phyloP scores from a whole-genome alignment of 2,797 vertebrate species.

The Pantherophis alleghaniensis region DNA sequence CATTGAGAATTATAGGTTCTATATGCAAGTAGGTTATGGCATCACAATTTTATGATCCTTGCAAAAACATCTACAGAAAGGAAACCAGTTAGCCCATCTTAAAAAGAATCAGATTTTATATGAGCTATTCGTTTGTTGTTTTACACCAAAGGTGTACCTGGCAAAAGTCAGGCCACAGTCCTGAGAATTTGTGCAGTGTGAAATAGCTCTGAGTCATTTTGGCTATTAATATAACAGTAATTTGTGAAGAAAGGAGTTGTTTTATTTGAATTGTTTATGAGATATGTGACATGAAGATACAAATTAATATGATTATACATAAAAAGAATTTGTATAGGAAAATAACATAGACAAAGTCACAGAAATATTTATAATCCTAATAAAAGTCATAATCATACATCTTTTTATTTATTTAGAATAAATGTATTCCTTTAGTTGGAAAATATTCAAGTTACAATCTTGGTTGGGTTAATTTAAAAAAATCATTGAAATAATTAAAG shows the following conservation, averaged over 20 bases:
- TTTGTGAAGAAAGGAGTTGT: not conserved
- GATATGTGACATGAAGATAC: not conserved
- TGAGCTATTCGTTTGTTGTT: not conserved
- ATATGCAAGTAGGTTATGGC: not conserved
- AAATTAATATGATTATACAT: not conserved
- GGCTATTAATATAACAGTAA: not conserved
- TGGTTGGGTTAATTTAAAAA: not conserved
- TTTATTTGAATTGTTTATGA: not conserved
- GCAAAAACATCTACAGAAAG: not conserved
- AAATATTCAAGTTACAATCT: not conserved
- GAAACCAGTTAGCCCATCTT: not conserved
- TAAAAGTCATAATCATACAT: not conserved
- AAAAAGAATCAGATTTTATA: not conserved
- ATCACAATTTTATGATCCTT: not conserved
- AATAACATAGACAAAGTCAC: not conserved
- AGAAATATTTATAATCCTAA: not conserved
- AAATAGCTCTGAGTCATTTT: not conserved
- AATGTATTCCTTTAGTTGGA: not conserved
- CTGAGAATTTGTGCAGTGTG: not conserved
- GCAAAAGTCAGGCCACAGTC: not conserved
- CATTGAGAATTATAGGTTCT: not conserved
- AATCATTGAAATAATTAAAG: not conserved
- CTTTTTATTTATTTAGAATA: not conserved
- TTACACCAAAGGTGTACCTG: not conserved
- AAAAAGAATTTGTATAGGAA: not conserved